Evolutionary conservation across 2,113 vertebrate species (phyloP).

Genomic region (Machaerirhynchus nigripectus): DNA sequence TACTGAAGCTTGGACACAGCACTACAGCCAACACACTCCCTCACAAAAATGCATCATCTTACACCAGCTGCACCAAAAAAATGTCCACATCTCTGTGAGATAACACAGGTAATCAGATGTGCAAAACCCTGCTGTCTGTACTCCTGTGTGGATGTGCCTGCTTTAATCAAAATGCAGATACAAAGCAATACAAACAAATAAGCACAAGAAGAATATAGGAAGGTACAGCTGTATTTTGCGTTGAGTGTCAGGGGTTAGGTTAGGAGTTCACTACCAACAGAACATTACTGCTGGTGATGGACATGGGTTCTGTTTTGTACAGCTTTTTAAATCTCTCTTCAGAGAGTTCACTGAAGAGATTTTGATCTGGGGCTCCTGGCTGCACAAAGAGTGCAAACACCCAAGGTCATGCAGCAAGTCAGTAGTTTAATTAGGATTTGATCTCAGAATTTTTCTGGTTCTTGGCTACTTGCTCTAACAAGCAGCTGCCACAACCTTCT

Average conservation of each 20-base stretch:
- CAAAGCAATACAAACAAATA: neutral
- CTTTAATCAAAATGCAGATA: neutral
- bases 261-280: neutral
- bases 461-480: conserved; percentile 20
- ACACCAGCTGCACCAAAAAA: neutral
- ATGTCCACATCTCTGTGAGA: neutral
- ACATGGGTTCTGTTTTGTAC: neutral
- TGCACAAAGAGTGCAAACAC: neutral
- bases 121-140: neutral
- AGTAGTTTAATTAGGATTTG: conserved; percentile 58
- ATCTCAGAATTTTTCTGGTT: conserved; percentile 22
- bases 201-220: neutral
- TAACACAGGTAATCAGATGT: neutral
- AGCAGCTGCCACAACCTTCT: conserved; percentile 2
- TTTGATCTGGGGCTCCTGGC: conserved; percentile 10
- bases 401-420: conserved; percentile 26
- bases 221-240: neutral
- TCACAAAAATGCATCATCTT: neutral
- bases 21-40: neutral
- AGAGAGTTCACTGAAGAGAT: neutral
- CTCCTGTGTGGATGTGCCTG: neutral
- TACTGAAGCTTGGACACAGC: neutral
- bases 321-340: conserved; percentile 10
- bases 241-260: neutral
- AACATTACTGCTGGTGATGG: neutral